Conservation (phyloP, 2,888 invertebrate species). For the Herminia tarsipennalis region DNA sequence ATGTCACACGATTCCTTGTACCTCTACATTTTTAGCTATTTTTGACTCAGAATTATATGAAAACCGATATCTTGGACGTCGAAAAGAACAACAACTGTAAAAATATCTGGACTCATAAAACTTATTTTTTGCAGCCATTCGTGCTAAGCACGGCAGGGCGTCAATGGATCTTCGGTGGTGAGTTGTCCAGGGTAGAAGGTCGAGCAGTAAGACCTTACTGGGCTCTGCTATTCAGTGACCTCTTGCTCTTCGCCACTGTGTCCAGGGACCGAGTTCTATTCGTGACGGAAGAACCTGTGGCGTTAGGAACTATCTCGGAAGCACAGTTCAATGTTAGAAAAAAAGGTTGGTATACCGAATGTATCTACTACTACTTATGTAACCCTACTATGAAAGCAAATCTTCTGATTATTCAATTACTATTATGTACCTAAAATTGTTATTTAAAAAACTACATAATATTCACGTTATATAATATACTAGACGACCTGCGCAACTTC, state of each 20-base stretch:
- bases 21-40: too few relatives aligned
- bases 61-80: too few relatives aligned
- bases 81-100: too few relatives aligned
- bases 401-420: not conserved
- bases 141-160: slow-evolving; percentile 92
- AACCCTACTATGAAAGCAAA: not conserved
- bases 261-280: slow-evolving; percentile 94
- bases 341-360: slow-evolving; percentile 84
- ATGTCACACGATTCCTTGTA: too few relatives aligned
- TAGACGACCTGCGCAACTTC: too few relatives aligned
- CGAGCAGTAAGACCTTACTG: slow-evolving; percentile 93
- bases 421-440: too few relatives aligned
- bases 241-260: slow-evolving; percentile 94
- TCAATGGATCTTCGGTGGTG: slow-evolving; percentile 96
- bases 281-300: slow-evolving; percentile 94
- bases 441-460: too few relatives aligned
- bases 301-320: slow-evolving; percentile 91
- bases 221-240: slow-evolving; percentile 94
- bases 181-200: slow-evolving; percentile 93
- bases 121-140: slow-evolving; percentile 89
- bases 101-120: too few relatives aligned
- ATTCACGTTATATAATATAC: too few relatives aligned
- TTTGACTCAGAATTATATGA: too few relatives aligned
- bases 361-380: not conserved
- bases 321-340: slow-evolving; percentile 94